phyloP scores from a whole-genome alignment of 2,113 vertebrate species.

The Passerina amoena region DNA sequence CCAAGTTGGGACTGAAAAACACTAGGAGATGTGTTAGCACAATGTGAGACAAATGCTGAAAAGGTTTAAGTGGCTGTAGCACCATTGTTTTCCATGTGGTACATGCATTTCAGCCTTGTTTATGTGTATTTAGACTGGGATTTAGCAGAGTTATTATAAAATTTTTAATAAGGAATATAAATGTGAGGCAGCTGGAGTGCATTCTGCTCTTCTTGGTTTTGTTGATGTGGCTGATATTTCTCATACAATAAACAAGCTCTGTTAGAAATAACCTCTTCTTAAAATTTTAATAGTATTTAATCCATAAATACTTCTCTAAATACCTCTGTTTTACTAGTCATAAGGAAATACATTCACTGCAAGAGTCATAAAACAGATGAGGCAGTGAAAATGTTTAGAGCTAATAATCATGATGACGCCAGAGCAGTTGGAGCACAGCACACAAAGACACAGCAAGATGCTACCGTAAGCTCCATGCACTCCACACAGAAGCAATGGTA shows the following conservation, averaged over 20 bases:
- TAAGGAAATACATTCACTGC: background rate
- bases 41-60: background rate
- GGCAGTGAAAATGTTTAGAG: slow-evolving; percentile 39
- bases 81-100: background rate
- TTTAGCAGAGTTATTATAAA: background rate
- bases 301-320: slow-evolving; percentile 52
- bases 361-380: slow-evolving; percentile 55
- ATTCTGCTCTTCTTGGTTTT: background rate
- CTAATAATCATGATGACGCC: slow-evolving; percentile 2
- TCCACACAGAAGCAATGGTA: background rate
- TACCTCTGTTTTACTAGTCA: slow-evolving; percentile 28
- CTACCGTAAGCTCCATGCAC: background rate
- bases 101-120: background rate
- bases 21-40: background rate
- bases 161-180: slow-evolving; percentile 11
- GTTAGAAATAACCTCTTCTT: slow-evolving; percentile 7
- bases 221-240: background rate
- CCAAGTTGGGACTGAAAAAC: background rate
- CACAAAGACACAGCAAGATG: slow-evolving; percentile 3
- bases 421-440: slow-evolving; percentile 2
- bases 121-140: background rate
- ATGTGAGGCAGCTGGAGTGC: background rate
- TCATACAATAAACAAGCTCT: slow-evolving; percentile 8
- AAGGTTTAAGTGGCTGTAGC: background rate
- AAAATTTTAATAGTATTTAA: slow-evolving; percentile 38